Conservation (phyloP, 2,888 invertebrate species). For the Entomobrya proxima region DNA sequence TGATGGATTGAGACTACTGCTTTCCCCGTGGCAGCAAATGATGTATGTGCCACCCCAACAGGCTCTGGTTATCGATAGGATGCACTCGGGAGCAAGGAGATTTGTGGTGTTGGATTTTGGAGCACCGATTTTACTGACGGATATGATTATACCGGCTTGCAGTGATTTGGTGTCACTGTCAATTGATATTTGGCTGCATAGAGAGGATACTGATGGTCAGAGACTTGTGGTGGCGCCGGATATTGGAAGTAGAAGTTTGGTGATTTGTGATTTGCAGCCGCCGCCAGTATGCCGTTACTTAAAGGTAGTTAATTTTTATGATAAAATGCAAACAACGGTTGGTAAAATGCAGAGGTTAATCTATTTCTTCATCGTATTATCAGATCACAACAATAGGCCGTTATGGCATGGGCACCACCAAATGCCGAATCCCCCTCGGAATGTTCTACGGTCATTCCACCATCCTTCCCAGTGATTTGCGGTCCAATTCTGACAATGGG, state of each 20-base stretch:
- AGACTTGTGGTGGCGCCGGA: constrained; percentile 91
- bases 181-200: constrained; percentile 92
- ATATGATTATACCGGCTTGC: constrained; percentile 88
- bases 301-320: constrained; percentile 81
- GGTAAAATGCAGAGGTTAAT: not conserved
- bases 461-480: constrained; percentile 83
- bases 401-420: constrained; percentile 92
- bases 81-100: constrained; percentile 95
- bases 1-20: constrained; percentile 67
- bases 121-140: constrained; percentile 89
- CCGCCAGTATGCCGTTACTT: constrained; percentile 92
- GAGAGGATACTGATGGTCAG: constrained; percentile 88
- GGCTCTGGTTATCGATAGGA: constrained; percentile 89
- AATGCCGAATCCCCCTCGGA: constrained; percentile 94
- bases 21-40: constrained; percentile 86
- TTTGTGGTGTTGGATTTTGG: constrained; percentile 96
- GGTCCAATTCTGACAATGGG: constrained; percentile 41
- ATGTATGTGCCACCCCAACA: constrained; percentile 88
- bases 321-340: not conserved
- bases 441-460: constrained; percentile 94
- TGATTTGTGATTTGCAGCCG: constrained; percentile 92
- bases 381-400: constrained; percentile 93
- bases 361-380: constrained; percentile 67
- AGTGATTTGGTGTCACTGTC: constrained; percentile 83
- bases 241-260: constrained; percentile 90